Conservation (phyloP, 2,888 invertebrate genomes). For the Drosophila atroscutellata region DNA sequence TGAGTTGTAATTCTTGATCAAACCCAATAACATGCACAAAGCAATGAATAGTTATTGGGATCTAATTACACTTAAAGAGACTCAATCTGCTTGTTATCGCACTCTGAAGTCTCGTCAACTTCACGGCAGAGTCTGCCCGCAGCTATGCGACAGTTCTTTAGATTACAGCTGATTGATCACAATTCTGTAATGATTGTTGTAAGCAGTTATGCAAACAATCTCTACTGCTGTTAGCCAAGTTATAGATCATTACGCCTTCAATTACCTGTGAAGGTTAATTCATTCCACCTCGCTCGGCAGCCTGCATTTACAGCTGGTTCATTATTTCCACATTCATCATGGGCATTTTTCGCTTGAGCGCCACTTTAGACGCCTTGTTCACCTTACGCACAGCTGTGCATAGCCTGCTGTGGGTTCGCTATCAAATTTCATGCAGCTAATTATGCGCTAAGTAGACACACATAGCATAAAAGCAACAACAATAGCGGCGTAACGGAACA, state of each 20-base stretch:
- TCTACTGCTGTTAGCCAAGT: neutral
- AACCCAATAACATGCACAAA: neutral
- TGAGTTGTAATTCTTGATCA: neutral
- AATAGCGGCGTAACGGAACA: slow-evolving; percentile 17
- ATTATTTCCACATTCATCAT: slow-evolving; percentile 75
- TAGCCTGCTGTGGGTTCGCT: slow-evolving; percentile 27
- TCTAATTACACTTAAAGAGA: neutral
- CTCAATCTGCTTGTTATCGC: neutral
- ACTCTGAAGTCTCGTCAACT: neutral
- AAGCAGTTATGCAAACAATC: neutral
- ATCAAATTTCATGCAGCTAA: slow-evolving; percentile 76
- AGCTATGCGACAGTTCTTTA: neutral
- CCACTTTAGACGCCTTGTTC: slow-evolving; percentile 36
- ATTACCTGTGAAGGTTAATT: neutral
- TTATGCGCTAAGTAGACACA: slow-evolving; percentile 78
- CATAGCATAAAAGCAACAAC: slow-evolving; percentile 15
- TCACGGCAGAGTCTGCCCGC: neutral
- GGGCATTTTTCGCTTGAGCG: slow-evolving; percentile 52
- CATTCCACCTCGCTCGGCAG: too few relatives aligned
- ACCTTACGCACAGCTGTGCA: slow-evolving; percentile 5
- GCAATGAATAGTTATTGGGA: neutral
- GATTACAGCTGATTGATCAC: neutral
- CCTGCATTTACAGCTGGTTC: slow-evolving; percentile 29
- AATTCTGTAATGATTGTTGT: neutral
- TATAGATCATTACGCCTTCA: neutral